Evolutionary conservation across 2,797 vertebrate species (phyloP).

Genomic region (Vultur gryphus): DNA sequence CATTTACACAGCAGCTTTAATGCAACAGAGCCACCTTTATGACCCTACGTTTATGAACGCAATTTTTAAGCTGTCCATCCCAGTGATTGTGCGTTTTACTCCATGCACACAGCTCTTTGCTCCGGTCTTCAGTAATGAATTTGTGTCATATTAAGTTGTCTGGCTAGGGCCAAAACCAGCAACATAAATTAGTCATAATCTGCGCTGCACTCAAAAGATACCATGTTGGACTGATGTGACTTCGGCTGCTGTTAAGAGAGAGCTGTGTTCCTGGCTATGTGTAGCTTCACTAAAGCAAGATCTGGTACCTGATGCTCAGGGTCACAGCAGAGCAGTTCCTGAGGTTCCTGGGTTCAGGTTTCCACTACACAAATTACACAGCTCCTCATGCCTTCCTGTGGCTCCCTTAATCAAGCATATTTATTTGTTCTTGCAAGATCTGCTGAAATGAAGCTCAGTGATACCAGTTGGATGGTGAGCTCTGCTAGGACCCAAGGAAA

Average conservation of each 20-base stretch:
- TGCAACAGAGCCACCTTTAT: background rate
- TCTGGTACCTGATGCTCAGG: background rate
- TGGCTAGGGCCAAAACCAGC: background rate
- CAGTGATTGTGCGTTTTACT: background rate
- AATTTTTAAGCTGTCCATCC: background rate
- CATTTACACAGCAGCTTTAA: background rate
- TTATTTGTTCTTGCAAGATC: background rate
- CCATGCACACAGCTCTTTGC: background rate
- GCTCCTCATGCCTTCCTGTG: background rate
- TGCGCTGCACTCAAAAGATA: background rate
- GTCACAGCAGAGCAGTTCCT: background rate
- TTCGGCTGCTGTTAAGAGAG: background rate
- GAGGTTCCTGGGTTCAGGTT: background rate
- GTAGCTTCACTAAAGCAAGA: background rate
- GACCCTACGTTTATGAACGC: background rate
- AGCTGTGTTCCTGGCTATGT: background rate
- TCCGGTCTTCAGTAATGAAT: background rate
- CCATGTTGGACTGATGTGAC: background rate
- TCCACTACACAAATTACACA: background rate
- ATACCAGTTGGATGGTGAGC: background rate
- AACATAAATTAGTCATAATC: background rate
- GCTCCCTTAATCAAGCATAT: background rate
- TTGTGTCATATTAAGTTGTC: background rate
- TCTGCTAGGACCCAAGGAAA: background rate
- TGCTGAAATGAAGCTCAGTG: background rate